Conservation (phyloP, 2,888 invertebrate species). For the Penaeus monodon region DNA sequence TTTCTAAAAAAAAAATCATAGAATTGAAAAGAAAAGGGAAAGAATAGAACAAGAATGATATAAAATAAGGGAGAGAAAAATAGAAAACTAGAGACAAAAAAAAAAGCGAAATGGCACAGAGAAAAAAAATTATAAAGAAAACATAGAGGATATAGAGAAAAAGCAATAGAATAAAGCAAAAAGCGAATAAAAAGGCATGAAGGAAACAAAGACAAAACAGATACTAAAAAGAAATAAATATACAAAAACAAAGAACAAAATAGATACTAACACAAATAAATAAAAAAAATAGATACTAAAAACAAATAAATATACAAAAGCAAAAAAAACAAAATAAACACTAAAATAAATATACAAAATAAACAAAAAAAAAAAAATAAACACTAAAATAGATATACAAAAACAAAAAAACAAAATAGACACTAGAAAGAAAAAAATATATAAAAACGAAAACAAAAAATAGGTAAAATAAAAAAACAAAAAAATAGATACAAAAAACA, state of each 20-base stretch:
- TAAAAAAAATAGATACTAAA: not conserved
- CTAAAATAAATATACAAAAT: too few relatives aligned
- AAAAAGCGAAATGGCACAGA: conserved; percentile 6
- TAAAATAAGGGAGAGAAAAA: not conserved
- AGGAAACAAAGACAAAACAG: not conserved
- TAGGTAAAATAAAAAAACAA: too few relatives aligned
- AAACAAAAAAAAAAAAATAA: too few relatives aligned
- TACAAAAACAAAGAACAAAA: not conserved
- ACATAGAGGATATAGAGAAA: not conserved
- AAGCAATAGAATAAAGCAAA: not conserved
- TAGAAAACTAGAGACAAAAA: conserved; percentile 3
- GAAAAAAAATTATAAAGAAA: not conserved
- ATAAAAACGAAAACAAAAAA: too few relatives aligned
- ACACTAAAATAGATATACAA: not conserved
- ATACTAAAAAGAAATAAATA: not conserved
- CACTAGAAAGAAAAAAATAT: too few relatives aligned
- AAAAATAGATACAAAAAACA: not conserved
- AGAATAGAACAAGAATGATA: too few relatives aligned
- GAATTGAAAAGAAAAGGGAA: not conserved
- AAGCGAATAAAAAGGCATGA: too few relatives aligned
- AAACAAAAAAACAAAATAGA: not conserved
- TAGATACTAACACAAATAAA: not conserved
- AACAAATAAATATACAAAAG: not conserved
- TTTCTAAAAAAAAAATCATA: not conserved
- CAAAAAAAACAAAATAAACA: too few relatives aligned